Conservation (phyloP, 2,113 vertebrate genomes). For the Pristiophorus japonicus region DNA sequence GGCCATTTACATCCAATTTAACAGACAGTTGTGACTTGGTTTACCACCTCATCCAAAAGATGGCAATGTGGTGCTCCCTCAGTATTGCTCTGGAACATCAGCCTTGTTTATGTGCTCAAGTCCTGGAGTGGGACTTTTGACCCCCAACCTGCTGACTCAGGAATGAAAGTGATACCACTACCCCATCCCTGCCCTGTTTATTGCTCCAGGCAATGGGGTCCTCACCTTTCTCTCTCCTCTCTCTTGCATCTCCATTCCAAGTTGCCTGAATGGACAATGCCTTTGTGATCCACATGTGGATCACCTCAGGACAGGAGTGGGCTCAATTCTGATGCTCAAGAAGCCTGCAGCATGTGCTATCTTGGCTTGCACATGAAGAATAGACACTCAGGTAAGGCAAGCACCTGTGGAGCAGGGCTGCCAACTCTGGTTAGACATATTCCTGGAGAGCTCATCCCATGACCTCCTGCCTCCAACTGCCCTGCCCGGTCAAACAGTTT, state of each 20-base stretch:
- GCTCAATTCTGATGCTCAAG: background rate
- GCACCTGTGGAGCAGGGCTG: background rate
- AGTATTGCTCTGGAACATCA: background rate
- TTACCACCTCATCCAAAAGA: background rate
- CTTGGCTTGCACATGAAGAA: background rate
- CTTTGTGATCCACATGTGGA: background rate
- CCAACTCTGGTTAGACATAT: background rate
- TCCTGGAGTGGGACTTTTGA: background rate
- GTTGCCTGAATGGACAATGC: background rate
- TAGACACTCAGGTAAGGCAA: background rate
- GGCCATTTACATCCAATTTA: background rate
- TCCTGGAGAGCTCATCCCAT: background rate
- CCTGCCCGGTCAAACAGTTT: background rate
- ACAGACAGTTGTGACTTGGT: background rate
- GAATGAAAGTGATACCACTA: background rate
- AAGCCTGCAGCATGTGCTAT: background rate
- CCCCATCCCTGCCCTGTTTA: too few species aligned
- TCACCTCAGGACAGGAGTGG: background rate
- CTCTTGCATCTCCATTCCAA: background rate
- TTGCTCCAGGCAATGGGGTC: too few species aligned
- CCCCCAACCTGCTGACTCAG: background rate
- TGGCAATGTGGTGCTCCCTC: background rate
- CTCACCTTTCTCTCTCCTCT: too few species aligned
- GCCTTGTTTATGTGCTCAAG: background rate
- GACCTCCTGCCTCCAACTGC: background rate